A percentile compares a stretch with the other conserved stretches of the same genome.
These are phyloP conservation scores for Oedothorax gibbosus DNA, from an alignment of 1,140 invertebrate genomes.

Conservation along the genomic window DNA sequence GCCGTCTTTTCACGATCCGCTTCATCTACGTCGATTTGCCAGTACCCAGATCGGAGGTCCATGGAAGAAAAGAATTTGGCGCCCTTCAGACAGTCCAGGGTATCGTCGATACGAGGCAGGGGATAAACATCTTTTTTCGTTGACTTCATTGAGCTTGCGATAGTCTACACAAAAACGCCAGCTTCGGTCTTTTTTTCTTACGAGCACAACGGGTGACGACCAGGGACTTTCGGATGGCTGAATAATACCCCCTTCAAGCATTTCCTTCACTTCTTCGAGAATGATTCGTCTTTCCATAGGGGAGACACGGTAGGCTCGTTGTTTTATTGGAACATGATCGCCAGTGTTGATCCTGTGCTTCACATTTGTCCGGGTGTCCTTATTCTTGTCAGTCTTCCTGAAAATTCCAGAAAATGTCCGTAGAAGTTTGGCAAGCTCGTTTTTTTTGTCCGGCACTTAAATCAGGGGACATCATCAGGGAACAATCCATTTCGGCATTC, in stretches of 20 bases:
- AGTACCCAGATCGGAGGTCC: conserved; percentile 69
- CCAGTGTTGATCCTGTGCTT: conserved; percentile 4
- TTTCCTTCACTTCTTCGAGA: background rate
- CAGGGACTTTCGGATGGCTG: conserved; percentile 63
- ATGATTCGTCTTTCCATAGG: conserved; percentile 7
- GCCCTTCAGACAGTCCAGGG: conserved; percentile 66
- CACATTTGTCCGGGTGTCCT: background rate
- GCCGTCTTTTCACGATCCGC: conserved; percentile 20
- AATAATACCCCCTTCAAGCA: background rate
- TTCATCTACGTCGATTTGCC: conserved; percentile 66
- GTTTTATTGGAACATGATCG: background rate
- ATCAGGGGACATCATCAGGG: background rate
- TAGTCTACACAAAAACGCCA: conserved; percentile 70
- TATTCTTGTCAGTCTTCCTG: background rate
- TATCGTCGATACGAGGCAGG: conserved; percentile 70
- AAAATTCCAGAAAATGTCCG: background rate
- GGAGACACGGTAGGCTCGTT: background rate
- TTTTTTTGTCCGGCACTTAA: background rate
- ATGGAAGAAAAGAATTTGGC: conserved; percentile 66
- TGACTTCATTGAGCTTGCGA: conserved; percentile 69
- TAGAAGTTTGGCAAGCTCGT: background rate
- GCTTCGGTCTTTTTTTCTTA: conserved; percentile 70
- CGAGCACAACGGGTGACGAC: conserved; percentile 69
- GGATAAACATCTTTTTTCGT: conserved; percentile 71
- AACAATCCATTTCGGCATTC: background rate